A percentile compares a stretch with the other conserved stretches of the same genome.
Evolutionary conservation across 2,113 vertebrate genomes (phyloP).

Genomic region (Hemibagrus wyckioides): DNA sequence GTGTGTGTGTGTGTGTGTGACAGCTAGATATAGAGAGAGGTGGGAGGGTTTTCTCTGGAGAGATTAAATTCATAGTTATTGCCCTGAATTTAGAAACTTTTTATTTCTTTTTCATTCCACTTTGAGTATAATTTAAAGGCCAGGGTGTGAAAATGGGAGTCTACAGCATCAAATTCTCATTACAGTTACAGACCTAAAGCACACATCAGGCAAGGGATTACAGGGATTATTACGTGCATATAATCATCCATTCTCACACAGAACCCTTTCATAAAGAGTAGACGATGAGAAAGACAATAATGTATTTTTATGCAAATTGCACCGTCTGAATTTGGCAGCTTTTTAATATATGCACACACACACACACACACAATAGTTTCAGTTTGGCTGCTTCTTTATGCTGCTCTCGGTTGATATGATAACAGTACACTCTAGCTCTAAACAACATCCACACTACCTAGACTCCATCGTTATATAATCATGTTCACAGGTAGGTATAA

Average conservation of each 20-base stretch:
- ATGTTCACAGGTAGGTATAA: slow-evolving; percentile 14
- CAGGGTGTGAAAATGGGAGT: background rate
- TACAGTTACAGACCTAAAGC: slow-evolving; percentile 6
- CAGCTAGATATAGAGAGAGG: background rate
- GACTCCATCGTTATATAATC: slow-evolving; percentile 33
- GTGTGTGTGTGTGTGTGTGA: background rate
- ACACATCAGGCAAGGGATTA: slow-evolving; percentile 2
- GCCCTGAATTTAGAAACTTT: slow-evolving; percentile 48
- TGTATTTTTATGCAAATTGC: slow-evolving; percentile 24
- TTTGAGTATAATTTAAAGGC: slow-evolving; percentile 33
- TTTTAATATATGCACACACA: slow-evolving; percentile 3
- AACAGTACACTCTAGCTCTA: slow-evolving; percentile 52
- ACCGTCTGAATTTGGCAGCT: background rate
- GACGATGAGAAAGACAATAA: slow-evolving; percentile 7
- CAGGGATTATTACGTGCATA: slow-evolving; percentile 11
- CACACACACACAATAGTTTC: slow-evolving; percentile 30
- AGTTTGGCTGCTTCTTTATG: slow-evolving; percentile 32
- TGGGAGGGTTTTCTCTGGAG: slow-evolving; percentile 8
- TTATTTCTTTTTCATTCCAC: slow-evolving; percentile 25
- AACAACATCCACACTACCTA: slow-evolving; percentile 22
- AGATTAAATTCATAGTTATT: slow-evolving; percentile 43
- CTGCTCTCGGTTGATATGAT: slow-evolving; percentile 54
- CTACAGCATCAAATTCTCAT: slow-evolving; percentile 26
- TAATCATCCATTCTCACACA: slow-evolving; percentile 22
- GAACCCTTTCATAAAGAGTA: background rate